Evolutionary conservation across 1,140 invertebrate species (phyloP).

Genomic region (Phthorimaea operculella): DNA sequence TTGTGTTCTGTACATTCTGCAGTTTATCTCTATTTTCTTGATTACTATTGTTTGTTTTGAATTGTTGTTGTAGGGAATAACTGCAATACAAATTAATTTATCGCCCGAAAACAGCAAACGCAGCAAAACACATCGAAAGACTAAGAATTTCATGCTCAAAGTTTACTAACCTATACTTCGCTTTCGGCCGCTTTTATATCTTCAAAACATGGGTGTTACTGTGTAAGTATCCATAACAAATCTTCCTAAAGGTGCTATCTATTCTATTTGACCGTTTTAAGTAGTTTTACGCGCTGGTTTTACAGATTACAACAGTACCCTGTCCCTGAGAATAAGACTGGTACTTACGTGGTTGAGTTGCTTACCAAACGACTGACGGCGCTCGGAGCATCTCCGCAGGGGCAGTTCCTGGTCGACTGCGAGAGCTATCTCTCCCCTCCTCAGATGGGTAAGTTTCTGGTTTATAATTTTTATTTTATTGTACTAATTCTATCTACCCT

Average conservation of each 20-base stretch:
- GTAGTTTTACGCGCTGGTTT: not conserved
- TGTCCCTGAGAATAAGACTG: constrained; percentile 86
- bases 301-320: constrained; percentile 82
- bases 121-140: too few species aligned
- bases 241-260: not conserved
- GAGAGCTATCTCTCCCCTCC: constrained; percentile 90
- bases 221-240: constrained; percentile 37
- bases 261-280: not conserved
- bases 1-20: too few species aligned
- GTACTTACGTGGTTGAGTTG: constrained; percentile 85
- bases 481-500: too few species aligned
- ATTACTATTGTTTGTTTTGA: too few species aligned
- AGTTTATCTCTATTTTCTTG: too few species aligned
- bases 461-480: too few species aligned
- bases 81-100: too few species aligned
- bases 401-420: constrained; percentile 94
- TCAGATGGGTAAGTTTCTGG: constrained; percentile 71
- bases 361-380: constrained; percentile 86
- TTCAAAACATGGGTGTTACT: constrained; percentile 48
- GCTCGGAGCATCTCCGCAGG: constrained; percentile 86
- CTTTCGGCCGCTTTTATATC: constrained; percentile 11
- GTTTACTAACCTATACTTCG: constrained; percentile 6
- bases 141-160: too few species aligned
- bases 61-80: too few species aligned
- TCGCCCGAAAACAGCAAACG: too few species aligned